Base-by-base conservation (phyloP, 1,140 invertebrate genomes). In the Aricia agestis region DNA sequence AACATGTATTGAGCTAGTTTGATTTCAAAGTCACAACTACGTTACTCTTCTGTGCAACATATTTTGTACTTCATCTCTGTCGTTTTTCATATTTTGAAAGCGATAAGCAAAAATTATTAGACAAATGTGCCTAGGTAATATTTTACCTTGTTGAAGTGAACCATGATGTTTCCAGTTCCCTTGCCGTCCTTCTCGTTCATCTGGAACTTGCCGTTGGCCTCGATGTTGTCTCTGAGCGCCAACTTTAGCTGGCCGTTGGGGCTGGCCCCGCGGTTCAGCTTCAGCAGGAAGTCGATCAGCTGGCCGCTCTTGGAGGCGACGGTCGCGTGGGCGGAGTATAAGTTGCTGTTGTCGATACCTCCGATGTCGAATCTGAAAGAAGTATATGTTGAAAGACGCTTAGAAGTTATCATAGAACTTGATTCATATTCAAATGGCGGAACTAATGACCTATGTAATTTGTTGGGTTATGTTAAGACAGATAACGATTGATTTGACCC, bases 191-290 rank as follows among this genome's bases (percentile, higher is more conserved):
- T 91, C 68, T 92, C 91, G 19, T 92, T 92, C 2, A 93, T 81
- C 65, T 93, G 93, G 71, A 93, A 93, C 69, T 94, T 90, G 25
- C 93, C 94, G 63, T 93, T 93, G 11, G 93, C 92, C 2, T 80
- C 78, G 32, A 95, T 72, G 11, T 92, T 72, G 71, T 94, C 93
- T 69, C 93, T 93, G 1, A 95, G 70, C 18, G 88, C 85, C 0
- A 94, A 73, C 71, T 93, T 93, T 0, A 93, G 78, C 61, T 92
- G 92, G 31, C 92, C 94, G 13, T 77, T 85, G 2, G 92, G 69
- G 65, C 83, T 88, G n/a, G 84, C 77, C 7, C 86, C 88, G 15
- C 81, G 81, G 19, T 73, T 85, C 6, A 91, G 69, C 58, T 93
- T 94, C 0, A 95, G 32, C 0, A 91, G 66, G 66, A 91, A 93